These are phyloP conservation scores for Panopea generosa DNA, from an alignment of 2,888 invertebrate species.

Conservation along the genomic window DNA sequence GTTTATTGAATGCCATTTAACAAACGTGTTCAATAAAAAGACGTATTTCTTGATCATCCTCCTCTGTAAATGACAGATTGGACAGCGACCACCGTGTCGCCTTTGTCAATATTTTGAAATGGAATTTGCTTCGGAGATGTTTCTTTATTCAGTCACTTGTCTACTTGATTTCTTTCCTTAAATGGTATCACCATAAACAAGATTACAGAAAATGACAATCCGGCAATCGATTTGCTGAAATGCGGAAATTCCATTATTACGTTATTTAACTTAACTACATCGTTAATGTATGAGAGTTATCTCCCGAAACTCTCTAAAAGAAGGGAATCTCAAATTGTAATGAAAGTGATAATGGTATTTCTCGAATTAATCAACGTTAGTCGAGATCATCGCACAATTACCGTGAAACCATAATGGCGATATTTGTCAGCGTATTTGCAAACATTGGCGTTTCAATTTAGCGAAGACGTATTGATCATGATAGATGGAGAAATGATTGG, in stretches of 20 bases:
- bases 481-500: conserved; percentile 58
- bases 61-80: conserved; percentile 25
- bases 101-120: conserved; percentile 14
- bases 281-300: conserved; percentile 42
- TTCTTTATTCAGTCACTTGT: conserved; percentile 40
- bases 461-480: conserved; percentile 60
- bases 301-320: conserved; percentile 25
- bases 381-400: conserved; percentile 59
- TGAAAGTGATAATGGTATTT: conserved; percentile 56
- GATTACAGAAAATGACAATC: conserved; percentile 37
- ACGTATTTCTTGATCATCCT: conserved; percentile 34
- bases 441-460: conserved; percentile 64
- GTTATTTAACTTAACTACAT: conserved; percentile 55
- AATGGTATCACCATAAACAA: conserved; percentile 29
- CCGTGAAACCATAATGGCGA: conserved; percentile 41
- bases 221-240: conserved; percentile 6
- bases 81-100: conserved; percentile 38
- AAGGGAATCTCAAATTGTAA: too few species aligned
- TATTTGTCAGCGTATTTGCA: conserved; percentile 59
- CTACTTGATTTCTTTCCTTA: conserved; percentile 40
- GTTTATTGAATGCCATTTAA: conserved; percentile 21
- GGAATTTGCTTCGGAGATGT: conserved; percentile 37
- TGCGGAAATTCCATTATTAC: conserved; percentile 32
- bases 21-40: conserved; percentile 30
- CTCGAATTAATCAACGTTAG: conserved; percentile 53